These are phyloP conservation scores for Monodelphis domestica DNA, from an alignment of 2,797 vertebrate species.

Conservation along the genomic window DNA sequence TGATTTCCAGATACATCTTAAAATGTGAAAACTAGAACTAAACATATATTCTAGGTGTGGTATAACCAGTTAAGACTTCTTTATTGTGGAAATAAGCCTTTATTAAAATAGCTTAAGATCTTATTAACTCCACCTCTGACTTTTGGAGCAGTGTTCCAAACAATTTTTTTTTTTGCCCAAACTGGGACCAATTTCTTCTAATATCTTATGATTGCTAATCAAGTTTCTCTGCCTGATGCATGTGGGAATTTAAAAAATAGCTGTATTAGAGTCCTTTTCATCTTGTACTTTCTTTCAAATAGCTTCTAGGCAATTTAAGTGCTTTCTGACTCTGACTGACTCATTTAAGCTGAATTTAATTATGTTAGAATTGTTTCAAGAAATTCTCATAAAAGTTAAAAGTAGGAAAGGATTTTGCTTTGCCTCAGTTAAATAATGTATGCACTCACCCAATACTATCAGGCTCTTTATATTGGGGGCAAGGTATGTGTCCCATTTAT, in stretches of 20 bases:
- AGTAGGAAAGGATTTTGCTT: background rate
- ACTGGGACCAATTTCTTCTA: slow-evolving; percentile 39
- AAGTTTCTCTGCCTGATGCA: slow-evolving; percentile 34
- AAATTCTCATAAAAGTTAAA: slow-evolving; percentile 27
- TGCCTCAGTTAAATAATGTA: slow-evolving; percentile 9
- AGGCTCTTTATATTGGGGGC: background rate
- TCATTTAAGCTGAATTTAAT: slow-evolving; percentile 27
- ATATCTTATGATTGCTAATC: slow-evolving; percentile 21
- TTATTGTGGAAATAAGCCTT: background rate
- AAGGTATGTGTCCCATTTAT: background rate
- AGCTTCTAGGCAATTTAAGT: slow-evolving; percentile 26
- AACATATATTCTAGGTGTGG: background rate
- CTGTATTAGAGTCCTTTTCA: slow-evolving; percentile 41
- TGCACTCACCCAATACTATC: background rate
- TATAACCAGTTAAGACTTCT: background rate
- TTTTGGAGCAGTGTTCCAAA: slow-evolving; percentile 21
- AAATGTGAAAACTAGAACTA: background rate
- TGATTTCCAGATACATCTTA: background rate
- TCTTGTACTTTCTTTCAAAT: background rate
- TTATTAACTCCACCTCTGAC: slow-evolving; percentile 14
- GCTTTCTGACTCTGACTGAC: slow-evolving; percentile 55
- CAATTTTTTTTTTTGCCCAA: slow-evolving; percentile 39
- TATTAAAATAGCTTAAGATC: background rate
- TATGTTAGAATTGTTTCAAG: slow-evolving; percentile 41
- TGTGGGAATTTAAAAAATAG: slow-evolving; percentile 25